Evolutionary conservation across 1,140 invertebrate genomes (phyloP), one percentile per base, ranked within the genome.

Genomic region (Pristionchus pacificus): DNA sequence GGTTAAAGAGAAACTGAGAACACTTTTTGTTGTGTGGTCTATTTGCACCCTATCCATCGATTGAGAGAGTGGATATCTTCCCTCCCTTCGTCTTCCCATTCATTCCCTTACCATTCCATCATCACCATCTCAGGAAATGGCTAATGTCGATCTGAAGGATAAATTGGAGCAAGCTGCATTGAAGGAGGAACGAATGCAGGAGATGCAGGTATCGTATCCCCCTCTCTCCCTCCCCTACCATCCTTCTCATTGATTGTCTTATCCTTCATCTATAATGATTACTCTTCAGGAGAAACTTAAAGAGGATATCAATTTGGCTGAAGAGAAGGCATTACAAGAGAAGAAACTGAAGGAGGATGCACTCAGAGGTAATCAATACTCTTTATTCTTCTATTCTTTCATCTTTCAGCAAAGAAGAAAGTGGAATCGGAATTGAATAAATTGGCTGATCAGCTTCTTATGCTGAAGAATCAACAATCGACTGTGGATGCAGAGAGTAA

Each of bases 301-400:
- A 19, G 38, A 49, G 19, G 38, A 49, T 49, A 49, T 49, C 38
- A 19, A 49, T 6, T 10, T 19, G 6, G 38, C 38, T 49, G 38
- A 49, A 49, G 38, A 49, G 38, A 49, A 49, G 38, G 19, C 38
- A 49, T 49, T 49, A 19, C 6, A 49, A 10, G 38, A 49, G 89
- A 90, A 82, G 97, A 93, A 89, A 90, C 93, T 85, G 88, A 89
- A 79, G 74, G 96, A 82, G 95, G 98, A 86, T 92, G 92, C 77
- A 95, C 97, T 87, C 88, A 98, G 80, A 97, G 97, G 88, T 89
- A 94, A 69, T 95, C 94, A 73, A n/a, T n/a, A n/a, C n/a, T n/a
- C n/a, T n/a, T n/a, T n/a, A n/a, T n/a, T n/a, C n/a, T n/a, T n/a
- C n/a, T n/a, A n/a, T n/a, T n/a, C n/a, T n/a, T n/a, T n/a, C n/a